phyloP scores from a whole-genome alignment of 1,140 invertebrate genomes.

The Platyura marginata region DNA sequence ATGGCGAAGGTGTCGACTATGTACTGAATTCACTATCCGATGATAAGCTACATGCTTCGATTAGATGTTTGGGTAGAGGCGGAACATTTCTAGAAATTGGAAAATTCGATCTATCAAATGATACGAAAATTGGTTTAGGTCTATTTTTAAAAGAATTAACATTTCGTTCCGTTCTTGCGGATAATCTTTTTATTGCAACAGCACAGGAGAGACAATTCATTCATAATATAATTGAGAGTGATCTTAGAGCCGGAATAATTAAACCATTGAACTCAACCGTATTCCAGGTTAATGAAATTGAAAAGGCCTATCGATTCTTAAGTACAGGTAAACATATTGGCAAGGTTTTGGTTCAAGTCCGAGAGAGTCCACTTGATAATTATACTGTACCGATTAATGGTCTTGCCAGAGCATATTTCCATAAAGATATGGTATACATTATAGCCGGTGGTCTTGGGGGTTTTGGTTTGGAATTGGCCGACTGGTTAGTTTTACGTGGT shows the following conservation, averaged over 20 bases:
- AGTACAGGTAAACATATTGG: conserved; percentile 75
- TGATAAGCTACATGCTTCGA: conserved; percentile 49
- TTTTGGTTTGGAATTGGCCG: conserved; percentile 76
- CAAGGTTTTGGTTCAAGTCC: conserved; percentile 38
- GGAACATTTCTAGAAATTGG: conserved; percentile 63
- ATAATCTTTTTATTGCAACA: conserved; percentile 38
- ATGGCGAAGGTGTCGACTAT: conserved; percentile 43
- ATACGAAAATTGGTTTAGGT: conserved; percentile 45
- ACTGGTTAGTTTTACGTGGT: conserved; percentile 70
- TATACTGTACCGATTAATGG: conserved; percentile 15
- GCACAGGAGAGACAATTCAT: conserved; percentile 43
- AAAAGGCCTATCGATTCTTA: conserved; percentile 55
- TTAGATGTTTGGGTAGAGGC: conserved; percentile 50
- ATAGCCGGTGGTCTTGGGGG: conserved; percentile 66
- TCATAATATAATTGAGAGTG: neutral
- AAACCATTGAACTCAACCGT: conserved; percentile 37
- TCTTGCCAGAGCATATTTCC: conserved; percentile 25
- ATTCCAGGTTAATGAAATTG: conserved; percentile 38
- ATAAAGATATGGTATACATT: conserved; percentile 29
- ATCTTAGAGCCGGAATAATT: conserved; percentile 44
- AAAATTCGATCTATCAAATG: conserved; percentile 49
- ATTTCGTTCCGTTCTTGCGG: conserved; percentile 76
- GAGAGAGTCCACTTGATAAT: conserved; percentile 7
- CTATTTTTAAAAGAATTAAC: conserved; percentile 67
- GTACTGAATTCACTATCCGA: conserved; percentile 48